Evolutionary conservation across 2,888 invertebrate species (phyloP), one percentile per base, ranked within the genome.

Genomic region (Drosophila borborema): DNA sequence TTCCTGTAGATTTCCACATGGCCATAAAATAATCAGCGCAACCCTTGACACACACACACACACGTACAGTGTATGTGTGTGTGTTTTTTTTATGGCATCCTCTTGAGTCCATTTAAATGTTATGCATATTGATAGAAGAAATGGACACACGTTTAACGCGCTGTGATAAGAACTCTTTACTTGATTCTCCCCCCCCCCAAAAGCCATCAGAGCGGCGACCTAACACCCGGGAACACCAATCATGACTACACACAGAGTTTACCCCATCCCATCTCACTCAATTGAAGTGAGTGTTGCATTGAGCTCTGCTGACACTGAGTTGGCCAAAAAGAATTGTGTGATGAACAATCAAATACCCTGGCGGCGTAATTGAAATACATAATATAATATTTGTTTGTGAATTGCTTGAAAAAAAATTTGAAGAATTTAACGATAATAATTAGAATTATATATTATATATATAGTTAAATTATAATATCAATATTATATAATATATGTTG

Each of bases 11-110:
- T 90, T 85, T 88, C 86, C 89, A 85, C 89, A 85, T 85, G 90
- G 86, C 89, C 89, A 90, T 85, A 85, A 90, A 85, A 80, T 75
- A 80, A 86, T 86, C 86, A 88, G 74, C 83, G 66, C 89, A 90
- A 86, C 90, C 85, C 86, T 82, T 90, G 83, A 82, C 89, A 89
- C 74, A 71, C 68, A 72, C 55, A 55, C n/a, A 62, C 63, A 60
- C 59, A 58, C 38, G 20, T 23, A 59, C 40, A 55, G 38, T 28
- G 4, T 16, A 1, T 9, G 34, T 23, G 40, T 43, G 46, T 41
- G 18, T 56, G 23, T 54, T 31, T 36, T 41, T 34, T 58, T 58
- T 55, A 53, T 66, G 63, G 61, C 76, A 75, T 62, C 64, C 73
- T 81, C 78, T 77, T 72, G 64, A 67, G 66, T 46, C 58, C 46